These are phyloP conservation scores for Sitodiplosis mosellana DNA, from an alignment of 1,140 invertebrate species.

Conservation along the genomic window DNA sequence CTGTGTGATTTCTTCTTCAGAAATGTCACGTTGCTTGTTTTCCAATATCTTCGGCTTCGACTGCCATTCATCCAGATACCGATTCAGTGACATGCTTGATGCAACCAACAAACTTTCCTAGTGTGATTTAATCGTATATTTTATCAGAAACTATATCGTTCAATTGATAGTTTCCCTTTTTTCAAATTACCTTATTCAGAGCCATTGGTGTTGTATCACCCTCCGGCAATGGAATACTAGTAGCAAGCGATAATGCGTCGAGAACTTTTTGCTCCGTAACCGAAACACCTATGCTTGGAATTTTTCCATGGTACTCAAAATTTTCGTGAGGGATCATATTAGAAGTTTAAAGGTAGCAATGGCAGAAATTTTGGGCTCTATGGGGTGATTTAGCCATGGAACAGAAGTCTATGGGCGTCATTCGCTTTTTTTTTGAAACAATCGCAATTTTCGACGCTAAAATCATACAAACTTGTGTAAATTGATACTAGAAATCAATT, in stretches of 20 bases:
- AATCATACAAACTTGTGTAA: too few species aligned
- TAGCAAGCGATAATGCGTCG: conserved; percentile 31
- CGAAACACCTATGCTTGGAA: conserved; percentile 36
- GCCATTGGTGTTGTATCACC: conserved; percentile 19
- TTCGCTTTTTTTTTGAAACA: too few species aligned
- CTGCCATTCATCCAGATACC: conserved; percentile 23
- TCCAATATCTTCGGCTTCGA: not conserved
- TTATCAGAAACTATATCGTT: not conserved
- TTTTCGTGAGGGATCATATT: too few species aligned
- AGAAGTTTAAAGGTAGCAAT: too few species aligned
- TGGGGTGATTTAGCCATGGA: too few species aligned
- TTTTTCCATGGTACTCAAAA: too few species aligned
- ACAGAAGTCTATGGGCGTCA: too few species aligned
- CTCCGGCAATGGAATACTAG: conserved; percentile 54
- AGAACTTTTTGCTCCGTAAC: conserved; percentile 38
- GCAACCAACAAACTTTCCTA: conserved; percentile 26
- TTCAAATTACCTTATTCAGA: conserved; percentile 2
- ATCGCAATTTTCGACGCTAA: too few species aligned
- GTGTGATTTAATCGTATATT: not conserved
- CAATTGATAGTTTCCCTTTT: not conserved
- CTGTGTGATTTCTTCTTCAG: conserved; percentile 33
- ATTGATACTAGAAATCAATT: too few species aligned
- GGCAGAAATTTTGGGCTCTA: too few species aligned
- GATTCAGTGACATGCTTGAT: conserved; percentile 28
- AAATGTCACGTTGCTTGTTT: conserved; percentile 4